Conservation (phyloP, 2,113 vertebrate species). For the Protomyctophum bolini region DNA sequence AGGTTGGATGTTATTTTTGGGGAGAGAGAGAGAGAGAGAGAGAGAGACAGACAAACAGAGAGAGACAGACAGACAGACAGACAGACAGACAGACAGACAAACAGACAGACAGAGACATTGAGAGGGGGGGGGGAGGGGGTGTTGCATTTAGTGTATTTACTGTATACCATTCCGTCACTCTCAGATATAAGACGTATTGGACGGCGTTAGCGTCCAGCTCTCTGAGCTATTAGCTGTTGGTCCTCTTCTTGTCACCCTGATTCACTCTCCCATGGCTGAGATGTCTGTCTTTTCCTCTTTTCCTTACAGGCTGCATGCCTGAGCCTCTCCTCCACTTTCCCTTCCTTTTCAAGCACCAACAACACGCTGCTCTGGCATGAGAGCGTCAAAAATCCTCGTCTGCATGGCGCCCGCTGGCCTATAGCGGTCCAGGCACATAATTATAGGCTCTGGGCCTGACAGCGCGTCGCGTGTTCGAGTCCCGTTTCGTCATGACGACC, state of each 20-base stretch:
- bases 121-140: neutral
- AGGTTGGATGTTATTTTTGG: no score
- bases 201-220: no score
- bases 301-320: slow-evolving; percentile 23
- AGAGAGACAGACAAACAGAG: no score
- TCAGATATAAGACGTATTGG: no score
- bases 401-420: no score
- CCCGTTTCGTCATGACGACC: no score
- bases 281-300: neutral
- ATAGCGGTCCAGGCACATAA: no score
- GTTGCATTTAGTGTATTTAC: slow-evolving; percentile 20
- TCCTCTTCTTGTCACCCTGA: slow-evolving; percentile 13
- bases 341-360: slow-evolving; percentile 27
- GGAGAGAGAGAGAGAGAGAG: no score
- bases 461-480: no score
- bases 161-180: slow-evolving; percentile 30
- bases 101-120: slow-evolving; percentile 1
- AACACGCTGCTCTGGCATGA: slow-evolving; percentile 43
- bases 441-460: no score
- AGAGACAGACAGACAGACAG: neutral
- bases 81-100: neutral
- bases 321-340: slow-evolving; percentile 30
- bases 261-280: neutral
- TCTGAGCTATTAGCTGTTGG: neutral
- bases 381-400: no score